Conservation (phyloP, 2,113 vertebrate genomes). For the Acinonyx jubatus region DNA sequence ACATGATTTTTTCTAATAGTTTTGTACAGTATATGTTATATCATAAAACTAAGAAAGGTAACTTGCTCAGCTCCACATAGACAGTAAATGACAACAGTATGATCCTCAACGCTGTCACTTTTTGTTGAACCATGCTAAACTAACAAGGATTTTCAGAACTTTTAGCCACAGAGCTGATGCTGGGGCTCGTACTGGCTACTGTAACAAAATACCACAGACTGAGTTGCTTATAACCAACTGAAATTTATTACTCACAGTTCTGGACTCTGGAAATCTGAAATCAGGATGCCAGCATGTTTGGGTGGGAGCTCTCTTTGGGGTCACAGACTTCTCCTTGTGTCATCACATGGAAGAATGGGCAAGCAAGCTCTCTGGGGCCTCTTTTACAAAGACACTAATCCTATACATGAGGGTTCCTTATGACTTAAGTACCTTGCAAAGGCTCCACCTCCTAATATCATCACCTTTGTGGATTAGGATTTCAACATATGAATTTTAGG, state of each 20-base stretch:
- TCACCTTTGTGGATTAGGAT: background rate
- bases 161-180: background rate
- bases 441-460: background rate
- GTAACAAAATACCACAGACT: background rate
- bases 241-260: background rate
- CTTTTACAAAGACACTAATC: background rate
- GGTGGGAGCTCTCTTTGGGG: background rate
- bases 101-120: background rate
- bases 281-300: background rate
- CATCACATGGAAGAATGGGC: background rate
- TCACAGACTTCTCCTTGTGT: background rate
- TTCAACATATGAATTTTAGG: background rate
- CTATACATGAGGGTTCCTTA: background rate
- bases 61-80: background rate
- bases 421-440: background rate
- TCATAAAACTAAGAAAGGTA: constrained; percentile 8
- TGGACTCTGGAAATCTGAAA: background rate
- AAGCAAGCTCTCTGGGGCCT: background rate
- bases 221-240: background rate
- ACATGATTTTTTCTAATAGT: background rate
- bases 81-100: background rate
- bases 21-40: background rate
- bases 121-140: background rate
- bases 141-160: background rate
- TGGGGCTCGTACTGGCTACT: background rate